phyloP scores from a whole-genome alignment of 1,140 invertebrate genomes.

The Temnothorax curvispinosus region DNA sequence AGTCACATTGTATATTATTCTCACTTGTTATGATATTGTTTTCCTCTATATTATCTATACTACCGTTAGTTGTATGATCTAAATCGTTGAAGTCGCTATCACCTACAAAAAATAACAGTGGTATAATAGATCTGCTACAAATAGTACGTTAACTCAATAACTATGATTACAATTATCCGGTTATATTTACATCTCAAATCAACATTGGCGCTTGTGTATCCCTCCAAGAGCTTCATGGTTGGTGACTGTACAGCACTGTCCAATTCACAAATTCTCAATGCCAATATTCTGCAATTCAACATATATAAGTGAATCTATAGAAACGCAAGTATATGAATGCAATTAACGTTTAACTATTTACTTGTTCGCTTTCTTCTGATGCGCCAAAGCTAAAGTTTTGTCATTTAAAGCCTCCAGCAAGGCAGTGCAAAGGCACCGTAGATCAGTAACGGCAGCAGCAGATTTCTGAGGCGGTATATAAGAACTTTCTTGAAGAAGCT shows the following conservation, averaged over 20 bases:
- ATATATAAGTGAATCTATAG: neutral
- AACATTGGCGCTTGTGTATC: constrained; percentile 86
- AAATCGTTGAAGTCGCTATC: constrained; percentile 69
- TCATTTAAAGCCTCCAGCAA: constrained; percentile 94
- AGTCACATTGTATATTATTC: neutral
- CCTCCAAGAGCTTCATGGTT: constrained; percentile 86
- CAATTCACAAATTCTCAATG: constrained; percentile 87
- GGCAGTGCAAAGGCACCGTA: constrained; percentile 91
- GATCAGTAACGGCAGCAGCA: constrained; percentile 90
- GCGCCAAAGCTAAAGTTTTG: constrained; percentile 92
- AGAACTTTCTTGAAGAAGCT: constrained; percentile 88
- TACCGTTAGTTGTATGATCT: constrained; percentile 19
- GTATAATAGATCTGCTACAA: constrained; percentile 2
- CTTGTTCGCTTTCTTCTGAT: constrained; percentile 95
- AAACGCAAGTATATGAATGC: constrained; percentile 19
- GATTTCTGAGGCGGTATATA: constrained; percentile 89
- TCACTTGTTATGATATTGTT: constrained; percentile 37
- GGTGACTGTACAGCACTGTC: constrained; percentile 87
- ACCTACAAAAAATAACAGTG: constrained; percentile 62
- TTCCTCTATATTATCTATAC: constrained; percentile 44
- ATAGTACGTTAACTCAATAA: neutral
- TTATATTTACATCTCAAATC: constrained; percentile 80
- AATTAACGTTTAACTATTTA: constrained; percentile 72
- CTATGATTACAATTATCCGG: neutral
- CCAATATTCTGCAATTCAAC: constrained; percentile 85